phyloP scores from a whole-genome alignment of 2,113 vertebrate species.

The Caloenas nicobarica region DNA sequence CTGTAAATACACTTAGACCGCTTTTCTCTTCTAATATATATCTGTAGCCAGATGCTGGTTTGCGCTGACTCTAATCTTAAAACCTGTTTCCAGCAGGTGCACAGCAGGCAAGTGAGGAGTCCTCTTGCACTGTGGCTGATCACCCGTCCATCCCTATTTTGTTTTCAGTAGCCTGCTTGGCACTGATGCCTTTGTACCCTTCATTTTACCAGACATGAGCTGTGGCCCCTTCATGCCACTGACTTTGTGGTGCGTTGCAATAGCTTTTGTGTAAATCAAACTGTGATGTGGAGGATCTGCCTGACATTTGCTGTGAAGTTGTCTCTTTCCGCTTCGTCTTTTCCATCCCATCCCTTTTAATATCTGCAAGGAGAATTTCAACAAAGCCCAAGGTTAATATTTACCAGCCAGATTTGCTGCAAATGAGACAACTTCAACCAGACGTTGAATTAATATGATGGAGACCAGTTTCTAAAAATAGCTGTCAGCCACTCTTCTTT shows the following conservation, averaged over 20 bases:
- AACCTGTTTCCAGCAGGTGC: background rate
- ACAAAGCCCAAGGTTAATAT: slow-evolving; percentile 72
- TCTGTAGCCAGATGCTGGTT: background rate
- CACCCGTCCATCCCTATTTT: background rate
- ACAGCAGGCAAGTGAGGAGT: accelerated
- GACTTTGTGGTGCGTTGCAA: background rate
- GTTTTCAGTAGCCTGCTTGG: background rate
- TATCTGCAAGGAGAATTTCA: slow-evolving; percentile 69
- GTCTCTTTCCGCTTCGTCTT: slow-evolving; percentile 14
- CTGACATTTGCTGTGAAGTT: background rate
- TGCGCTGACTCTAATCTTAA: background rate
- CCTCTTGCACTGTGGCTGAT: background rate
- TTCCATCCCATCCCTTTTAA: background rate
- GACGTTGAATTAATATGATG: slow-evolving; percentile 59
- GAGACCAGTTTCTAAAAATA: slow-evolving; percentile 58
- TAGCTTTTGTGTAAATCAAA: background rate
- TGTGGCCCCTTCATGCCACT: background rate
- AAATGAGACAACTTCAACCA: slow-evolving; percentile 62
- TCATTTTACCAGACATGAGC: background rate
- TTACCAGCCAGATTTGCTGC: slow-evolving; percentile 66
- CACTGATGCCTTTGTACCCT: background rate
- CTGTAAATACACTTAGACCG: background rate
- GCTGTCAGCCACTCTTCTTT: slow-evolving; percentile 55
- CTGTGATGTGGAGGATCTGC: background rate
- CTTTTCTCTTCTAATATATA: background rate